Percentiles rank a stretch among this genome's conserved stretches.
Evolutionary conservation across 1,140 invertebrate genomes (phyloP).

Genomic region (Copidosoma floridanum): DNA sequence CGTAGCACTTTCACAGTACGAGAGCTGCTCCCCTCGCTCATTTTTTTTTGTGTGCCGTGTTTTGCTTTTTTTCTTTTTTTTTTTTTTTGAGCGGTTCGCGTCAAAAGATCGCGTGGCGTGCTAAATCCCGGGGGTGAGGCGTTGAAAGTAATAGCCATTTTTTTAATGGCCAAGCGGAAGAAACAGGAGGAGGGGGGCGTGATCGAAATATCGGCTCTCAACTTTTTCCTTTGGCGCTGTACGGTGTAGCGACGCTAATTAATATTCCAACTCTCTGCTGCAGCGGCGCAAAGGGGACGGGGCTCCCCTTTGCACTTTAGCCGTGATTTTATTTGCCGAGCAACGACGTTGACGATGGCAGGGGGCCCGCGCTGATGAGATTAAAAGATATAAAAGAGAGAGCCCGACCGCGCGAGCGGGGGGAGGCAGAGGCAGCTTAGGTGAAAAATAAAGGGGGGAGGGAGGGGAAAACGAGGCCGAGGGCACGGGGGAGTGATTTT

Average conservation of each 20-base stretch:
- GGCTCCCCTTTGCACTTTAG: constrained; percentile 49
- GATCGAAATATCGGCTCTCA: not conserved
- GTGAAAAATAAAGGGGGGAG: not conserved
- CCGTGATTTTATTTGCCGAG: constrained; percentile 57
- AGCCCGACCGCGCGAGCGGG: constrained; percentile 23
- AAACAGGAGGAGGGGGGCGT: too few relatives aligned
- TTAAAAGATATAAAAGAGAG: constrained; percentile 46
- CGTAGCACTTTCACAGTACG: not conserved
- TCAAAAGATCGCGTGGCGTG: constrained; percentile 10
- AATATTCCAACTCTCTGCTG: constrained; percentile 19
- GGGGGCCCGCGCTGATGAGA: constrained; percentile 40
- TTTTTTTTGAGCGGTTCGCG: constrained; percentile 7
- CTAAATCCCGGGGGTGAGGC: too few relatives aligned
- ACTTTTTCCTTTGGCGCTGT: not conserved
- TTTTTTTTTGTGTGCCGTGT: not conserved
- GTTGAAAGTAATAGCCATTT: constrained; percentile 22
- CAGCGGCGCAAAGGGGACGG: not conserved
- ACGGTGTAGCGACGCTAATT: constrained; percentile 13
- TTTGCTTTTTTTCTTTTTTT: constrained; percentile 6
- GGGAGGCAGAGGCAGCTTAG: constrained; percentile 11
- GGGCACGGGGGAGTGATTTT: too few relatives aligned
- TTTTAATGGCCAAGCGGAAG: too few relatives aligned
- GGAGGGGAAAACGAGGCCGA: not conserved
- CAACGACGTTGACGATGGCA: constrained; percentile 43
- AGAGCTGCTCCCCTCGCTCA: not conserved